Evolutionary conservation across 1,140 invertebrate species (phyloP).

Genomic region (Leptinotarsa lineolata): DNA sequence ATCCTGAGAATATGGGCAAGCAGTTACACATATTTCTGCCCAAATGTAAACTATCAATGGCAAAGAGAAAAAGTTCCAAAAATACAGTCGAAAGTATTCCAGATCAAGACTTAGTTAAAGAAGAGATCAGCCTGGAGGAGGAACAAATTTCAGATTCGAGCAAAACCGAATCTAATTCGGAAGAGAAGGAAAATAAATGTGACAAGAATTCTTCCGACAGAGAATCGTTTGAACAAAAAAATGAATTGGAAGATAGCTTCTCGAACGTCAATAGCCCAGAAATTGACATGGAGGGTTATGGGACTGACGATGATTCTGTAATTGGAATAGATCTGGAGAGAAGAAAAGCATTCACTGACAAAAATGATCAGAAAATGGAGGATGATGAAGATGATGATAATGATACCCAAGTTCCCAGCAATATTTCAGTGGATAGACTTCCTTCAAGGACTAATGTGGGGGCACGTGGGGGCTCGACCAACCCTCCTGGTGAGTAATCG

Average conservation of each 20-base stretch:
- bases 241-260: constrained; percentile 4
- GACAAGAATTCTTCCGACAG: not conserved
- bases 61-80: constrained; percentile 18
- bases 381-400: constrained; percentile 35
- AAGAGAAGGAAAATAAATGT: not conserved
- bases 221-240: not conserved
- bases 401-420: constrained; percentile 39
- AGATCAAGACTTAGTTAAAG: constrained; percentile 47
- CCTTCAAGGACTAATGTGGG: constrained; percentile 21
- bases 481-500: constrained; percentile 20
- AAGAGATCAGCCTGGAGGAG: constrained; percentile 45
- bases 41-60: constrained; percentile 55
- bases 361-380: constrained; percentile 13
- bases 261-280: constrained; percentile 4
- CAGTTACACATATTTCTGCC: constrained; percentile 74
- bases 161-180: not conserved
- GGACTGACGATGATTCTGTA: constrained; percentile 43
- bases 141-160: not conserved
- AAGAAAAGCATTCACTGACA: constrained; percentile 29
- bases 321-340: constrained; percentile 33
- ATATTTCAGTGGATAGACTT: constrained; percentile 31
- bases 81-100: constrained; percentile 25
- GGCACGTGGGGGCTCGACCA: constrained; percentile 18
- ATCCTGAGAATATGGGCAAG: constrained; percentile 67
- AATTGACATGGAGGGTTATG: constrained; percentile 42